Conservation (phyloP, 2,888 invertebrate genomes). For the Platycnemis pennipes region DNA sequence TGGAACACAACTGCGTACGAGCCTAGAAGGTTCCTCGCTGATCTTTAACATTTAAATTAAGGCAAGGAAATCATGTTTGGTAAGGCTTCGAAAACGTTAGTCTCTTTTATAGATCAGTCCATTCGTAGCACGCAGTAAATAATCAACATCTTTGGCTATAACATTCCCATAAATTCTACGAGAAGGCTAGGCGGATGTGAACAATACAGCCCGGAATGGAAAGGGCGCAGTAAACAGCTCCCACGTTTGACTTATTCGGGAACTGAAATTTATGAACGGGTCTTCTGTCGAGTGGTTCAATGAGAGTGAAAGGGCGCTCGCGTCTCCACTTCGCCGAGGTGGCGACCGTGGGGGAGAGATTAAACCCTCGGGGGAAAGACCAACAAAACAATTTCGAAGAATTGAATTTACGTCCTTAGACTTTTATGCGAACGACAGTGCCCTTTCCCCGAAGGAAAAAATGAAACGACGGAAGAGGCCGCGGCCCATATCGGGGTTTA, state of each 20-base stretch:
- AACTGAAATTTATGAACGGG: background rate
- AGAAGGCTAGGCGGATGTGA: background rate
- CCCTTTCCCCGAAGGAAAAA: background rate
- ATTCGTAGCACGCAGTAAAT: background rate
- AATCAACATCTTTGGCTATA: background rate
- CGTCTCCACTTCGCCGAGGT: too few species aligned
- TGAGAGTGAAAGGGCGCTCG: background rate
- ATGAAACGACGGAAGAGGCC: background rate
- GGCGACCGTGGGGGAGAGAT: background rate
- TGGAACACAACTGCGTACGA: too few species aligned
- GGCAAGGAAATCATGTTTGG: too few species aligned
- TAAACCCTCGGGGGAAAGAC: background rate
- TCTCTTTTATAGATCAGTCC: too few species aligned
- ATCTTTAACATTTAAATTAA: too few species aligned
- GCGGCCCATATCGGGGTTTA: background rate
- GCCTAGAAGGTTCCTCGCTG: too few species aligned
- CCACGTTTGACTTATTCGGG: background rate
- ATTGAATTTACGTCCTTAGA: background rate
- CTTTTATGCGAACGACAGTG: conserved; percentile 15
- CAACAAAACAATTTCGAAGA: conserved; percentile 1
- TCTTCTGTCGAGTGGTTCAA: background rate
- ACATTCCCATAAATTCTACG: conserved; percentile 11
- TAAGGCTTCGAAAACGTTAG: too few species aligned
- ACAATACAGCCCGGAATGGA: background rate
- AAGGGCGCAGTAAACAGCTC: background rate